Conservation (phyloP, 2,888 invertebrate genomes). For the Drosophila prolongata region DNA sequence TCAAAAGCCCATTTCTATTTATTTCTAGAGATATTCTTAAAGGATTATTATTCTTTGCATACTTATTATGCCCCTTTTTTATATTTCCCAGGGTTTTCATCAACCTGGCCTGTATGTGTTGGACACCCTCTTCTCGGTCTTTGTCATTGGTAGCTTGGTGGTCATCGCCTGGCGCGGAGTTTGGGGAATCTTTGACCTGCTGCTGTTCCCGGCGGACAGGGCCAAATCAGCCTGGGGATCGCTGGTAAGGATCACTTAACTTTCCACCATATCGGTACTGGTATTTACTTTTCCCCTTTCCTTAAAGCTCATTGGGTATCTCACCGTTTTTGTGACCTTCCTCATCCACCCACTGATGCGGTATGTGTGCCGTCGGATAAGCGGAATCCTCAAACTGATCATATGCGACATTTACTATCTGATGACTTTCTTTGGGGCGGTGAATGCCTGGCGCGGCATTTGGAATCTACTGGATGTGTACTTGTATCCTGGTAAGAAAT, state of each 20-base stretch:
- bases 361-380: slow-evolving; percentile 88
- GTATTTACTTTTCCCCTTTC: fast-evolving
- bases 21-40: too few relatives aligned
- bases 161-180: slow-evolving; percentile 95
- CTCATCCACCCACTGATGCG: slow-evolving; percentile 90
- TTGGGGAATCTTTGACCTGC: slow-evolving; percentile 92
- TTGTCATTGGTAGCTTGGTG: slow-evolving; percentile 92
- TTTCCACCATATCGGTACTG: too few relatives aligned
- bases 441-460: slow-evolving; percentile 95
- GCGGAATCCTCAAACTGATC: slow-evolving; percentile 88
- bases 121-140: slow-evolving; percentile 94
- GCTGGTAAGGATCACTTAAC: slow-evolving; percentile 87
- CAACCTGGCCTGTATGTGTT: slow-evolving; percentile 90
- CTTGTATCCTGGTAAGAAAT: slow-evolving; percentile 89
- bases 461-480: slow-evolving; percentile 93
- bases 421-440: slow-evolving; percentile 91
- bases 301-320: slow-evolving; percentile 88
- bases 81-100: slow-evolving; percentile 86
- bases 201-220: slow-evolving; percentile 90
- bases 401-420: slow-evolving; percentile 91
- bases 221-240: slow-evolving; percentile 91
- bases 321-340: slow-evolving; percentile 90
- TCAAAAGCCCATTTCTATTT: too few relatives aligned
- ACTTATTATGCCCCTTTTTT: too few relatives aligned
- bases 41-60: too few relatives aligned